A percentile compares a stretch with the other conserved stretches of the same genome.
Conservation (phyloP, 2,888 invertebrate genomes). For the Thyatira batis region DNA sequence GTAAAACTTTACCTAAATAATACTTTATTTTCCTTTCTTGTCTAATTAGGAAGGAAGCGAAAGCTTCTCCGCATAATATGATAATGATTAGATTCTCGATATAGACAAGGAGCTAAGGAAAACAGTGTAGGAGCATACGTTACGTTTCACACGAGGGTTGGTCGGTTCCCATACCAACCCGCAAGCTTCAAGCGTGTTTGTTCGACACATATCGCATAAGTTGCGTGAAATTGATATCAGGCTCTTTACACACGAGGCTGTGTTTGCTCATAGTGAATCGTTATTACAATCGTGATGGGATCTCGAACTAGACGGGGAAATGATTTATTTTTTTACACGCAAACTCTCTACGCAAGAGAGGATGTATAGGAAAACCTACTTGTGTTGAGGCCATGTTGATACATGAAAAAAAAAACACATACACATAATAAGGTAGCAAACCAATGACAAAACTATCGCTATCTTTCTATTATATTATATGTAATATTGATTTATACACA, state of each 20-base stretch:
- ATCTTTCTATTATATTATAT: too few species aligned
- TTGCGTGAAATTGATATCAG: slow-evolving; percentile 73
- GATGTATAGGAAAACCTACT: slow-evolving; percentile 1
- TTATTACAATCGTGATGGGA: slow-evolving; percentile 49
- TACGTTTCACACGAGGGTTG: slow-evolving; percentile 16
- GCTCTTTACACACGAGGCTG: slow-evolving; percentile 48
- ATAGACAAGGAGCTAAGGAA: not conserved
- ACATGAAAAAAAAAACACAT: not conserved
- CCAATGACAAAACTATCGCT: too few species aligned
- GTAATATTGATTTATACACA: too few species aligned
- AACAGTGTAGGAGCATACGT: slow-evolving; percentile 5
- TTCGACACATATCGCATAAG: slow-evolving; percentile 55
- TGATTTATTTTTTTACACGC: slow-evolving; percentile 23
- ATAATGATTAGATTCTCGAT: not conserved
- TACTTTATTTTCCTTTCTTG: too few species aligned
- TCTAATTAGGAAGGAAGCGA: not conserved
- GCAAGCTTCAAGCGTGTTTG: slow-evolving; percentile 43
- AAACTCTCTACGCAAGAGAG: not conserved
- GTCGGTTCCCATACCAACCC: slow-evolving; percentile 10
- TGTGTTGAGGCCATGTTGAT: not conserved
- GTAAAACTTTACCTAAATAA: not conserved
- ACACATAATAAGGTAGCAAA: too few species aligned
- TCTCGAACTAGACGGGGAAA: slow-evolving; percentile 4
- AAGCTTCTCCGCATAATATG: not conserved
- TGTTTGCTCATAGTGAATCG: slow-evolving; percentile 56